Evolutionary conservation across 2,113 vertebrate genomes (phyloP).

Genomic region (Anhinga rufa): DNA sequence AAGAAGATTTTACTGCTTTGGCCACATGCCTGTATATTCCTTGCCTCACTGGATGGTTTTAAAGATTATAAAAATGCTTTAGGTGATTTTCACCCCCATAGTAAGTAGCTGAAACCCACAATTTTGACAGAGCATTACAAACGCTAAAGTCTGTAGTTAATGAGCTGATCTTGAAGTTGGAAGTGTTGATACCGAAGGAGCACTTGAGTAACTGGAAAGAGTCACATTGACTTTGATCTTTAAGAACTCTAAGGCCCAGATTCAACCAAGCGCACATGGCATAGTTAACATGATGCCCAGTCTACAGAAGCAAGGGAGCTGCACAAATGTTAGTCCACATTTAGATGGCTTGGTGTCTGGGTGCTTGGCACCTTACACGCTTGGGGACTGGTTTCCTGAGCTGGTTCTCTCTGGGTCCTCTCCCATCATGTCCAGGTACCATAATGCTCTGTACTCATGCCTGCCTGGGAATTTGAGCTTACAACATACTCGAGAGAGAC

Average conservation of each 20-base stretch:
- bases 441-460: background rate
- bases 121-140: background rate
- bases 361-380: background rate
- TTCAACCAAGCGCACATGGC: background rate
- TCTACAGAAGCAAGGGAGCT: background rate
- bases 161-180: background rate
- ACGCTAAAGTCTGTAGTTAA: background rate
- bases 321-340: background rate
- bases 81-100: background rate
- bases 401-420: background rate
- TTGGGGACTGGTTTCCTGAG: background rate
- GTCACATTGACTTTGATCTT: background rate
- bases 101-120: background rate
- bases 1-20: constrained; percentile 19
- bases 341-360: background rate
- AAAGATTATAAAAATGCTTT: background rate
- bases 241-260: background rate
- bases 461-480: background rate
- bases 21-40: background rate
- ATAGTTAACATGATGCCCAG: background rate
- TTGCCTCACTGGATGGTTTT: background rate
- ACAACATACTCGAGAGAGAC: background rate
- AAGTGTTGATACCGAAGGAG: background rate
- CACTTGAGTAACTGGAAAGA: background rate
- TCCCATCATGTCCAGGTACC: background rate